These are phyloP conservation scores for Microcebus tavaratra DNA, from an alignment of 2,113 vertebrate species.

Conservation along the genomic window DNA sequence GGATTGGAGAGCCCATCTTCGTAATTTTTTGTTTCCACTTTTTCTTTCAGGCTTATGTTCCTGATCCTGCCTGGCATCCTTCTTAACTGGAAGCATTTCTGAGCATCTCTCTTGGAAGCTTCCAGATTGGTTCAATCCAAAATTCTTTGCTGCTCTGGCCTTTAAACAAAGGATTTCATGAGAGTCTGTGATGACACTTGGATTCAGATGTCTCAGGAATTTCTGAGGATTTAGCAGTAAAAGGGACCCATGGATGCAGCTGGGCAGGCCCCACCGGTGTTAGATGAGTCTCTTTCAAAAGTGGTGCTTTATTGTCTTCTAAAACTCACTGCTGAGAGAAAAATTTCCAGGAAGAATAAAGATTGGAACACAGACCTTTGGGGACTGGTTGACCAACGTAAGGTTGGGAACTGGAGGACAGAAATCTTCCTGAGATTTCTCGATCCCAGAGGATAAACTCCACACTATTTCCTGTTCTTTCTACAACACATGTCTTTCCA, in stretches of 20 bases:
- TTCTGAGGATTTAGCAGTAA: accelerated
- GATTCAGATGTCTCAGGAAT: background rate
- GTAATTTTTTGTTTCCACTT: too few species aligned
- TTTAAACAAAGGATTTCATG: background rate
- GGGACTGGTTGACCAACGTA: background rate
- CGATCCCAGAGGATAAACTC: background rate
- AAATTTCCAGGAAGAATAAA: background rate
- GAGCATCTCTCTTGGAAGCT: background rate
- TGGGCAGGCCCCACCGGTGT: background rate
- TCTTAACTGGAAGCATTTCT: background rate
- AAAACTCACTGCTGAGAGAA: background rate
- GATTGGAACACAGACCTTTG: background rate
- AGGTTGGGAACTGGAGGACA: background rate
- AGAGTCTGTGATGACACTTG: accelerated
- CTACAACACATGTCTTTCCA: constrained; percentile 12
- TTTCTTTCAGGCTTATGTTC: background rate
- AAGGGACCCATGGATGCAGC: background rate
- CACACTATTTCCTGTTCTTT: background rate
- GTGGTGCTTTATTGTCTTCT: constrained; percentile 18
- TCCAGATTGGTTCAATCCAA: background rate
- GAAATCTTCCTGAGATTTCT: background rate
- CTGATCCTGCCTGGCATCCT: background rate
- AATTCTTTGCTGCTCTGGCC: background rate
- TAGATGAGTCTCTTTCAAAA: constrained; percentile 45
- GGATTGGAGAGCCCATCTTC: too few species aligned